These are phyloP conservation scores for Leptopilina syphax DNA, from an alignment of 2,888 invertebrate genomes.

Conservation along the genomic window DNA sequence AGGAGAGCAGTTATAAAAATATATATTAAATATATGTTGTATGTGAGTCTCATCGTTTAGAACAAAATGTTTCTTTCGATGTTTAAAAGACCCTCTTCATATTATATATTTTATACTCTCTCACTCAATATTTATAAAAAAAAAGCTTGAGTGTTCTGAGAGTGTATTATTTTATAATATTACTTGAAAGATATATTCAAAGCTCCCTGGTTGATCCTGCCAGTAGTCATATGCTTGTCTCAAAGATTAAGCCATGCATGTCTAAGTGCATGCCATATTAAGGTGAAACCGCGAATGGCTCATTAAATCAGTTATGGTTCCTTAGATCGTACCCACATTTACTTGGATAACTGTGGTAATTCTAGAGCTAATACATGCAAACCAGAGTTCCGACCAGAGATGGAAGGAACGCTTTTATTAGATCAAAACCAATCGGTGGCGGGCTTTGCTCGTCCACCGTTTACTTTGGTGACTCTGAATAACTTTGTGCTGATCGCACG, in stretches of 20 bases:
- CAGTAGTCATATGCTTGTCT: slow-evolving; percentile 84
- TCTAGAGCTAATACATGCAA: slow-evolving; percentile 84
- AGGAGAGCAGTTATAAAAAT: too few species aligned
- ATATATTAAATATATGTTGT: too few species aligned
- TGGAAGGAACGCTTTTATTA: slow-evolving; percentile 56
- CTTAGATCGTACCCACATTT: slow-evolving; percentile 77
- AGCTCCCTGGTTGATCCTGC: slow-evolving; percentile 85
- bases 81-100: too few species aligned
- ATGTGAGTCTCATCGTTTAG: too few species aligned
- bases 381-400: slow-evolving; percentile 77
- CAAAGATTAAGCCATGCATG: slow-evolving; percentile 84
- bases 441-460: too few species aligned
- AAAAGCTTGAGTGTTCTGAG: too few species aligned
- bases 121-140: too few species aligned
- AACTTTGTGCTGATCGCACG: slow-evolving; percentile 61
- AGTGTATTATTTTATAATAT: too few species aligned
- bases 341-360: slow-evolving; percentile 83
- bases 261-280: slow-evolving; percentile 80
- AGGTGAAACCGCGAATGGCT: slow-evolving; percentile 81
- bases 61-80: too few species aligned
- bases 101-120: too few species aligned
- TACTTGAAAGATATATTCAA: slow-evolving; percentile 67
- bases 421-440: too few species aligned
- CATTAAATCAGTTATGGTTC: slow-evolving; percentile 81
- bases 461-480: too few species aligned